Evolutionary conservation across 2,113 vertebrate species (phyloP), one percentile per base, ranked within the genome.

Genomic region (Mustela nigripes): DNA sequence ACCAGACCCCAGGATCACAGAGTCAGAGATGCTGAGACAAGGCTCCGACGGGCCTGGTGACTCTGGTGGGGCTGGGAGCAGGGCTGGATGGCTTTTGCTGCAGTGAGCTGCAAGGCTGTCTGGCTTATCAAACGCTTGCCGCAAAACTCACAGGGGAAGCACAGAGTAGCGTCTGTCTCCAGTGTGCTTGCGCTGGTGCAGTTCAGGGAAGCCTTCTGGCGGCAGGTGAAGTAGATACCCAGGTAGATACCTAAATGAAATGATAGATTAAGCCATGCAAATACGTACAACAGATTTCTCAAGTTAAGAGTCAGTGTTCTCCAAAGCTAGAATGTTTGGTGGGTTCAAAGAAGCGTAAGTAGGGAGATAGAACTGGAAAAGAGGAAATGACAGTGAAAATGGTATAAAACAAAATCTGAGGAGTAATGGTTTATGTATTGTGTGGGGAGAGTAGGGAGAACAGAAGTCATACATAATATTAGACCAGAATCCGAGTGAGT

Each of bases 151-250:
- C 99, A 99, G 3, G 99, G 98, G 94, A 99, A 99, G 39, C 94
- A 99, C 97, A 99, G 99, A 48, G 95, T 96, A 65, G 99, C 94
- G 24, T 98, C 99, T 0, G 98, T 99, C 4, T 99, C 98, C 0
- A 42, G 99, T 98, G 0, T 99, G 99, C 67, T 99, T 99, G 76
- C 98, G 98, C 98, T 99, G 99, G 98, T 99, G 99, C 99, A 99
- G 96, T 99, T 99, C 56, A 99, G 98, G 33, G 99, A 99, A 11
- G 99, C 99, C 82, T 99, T 99, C 78, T 99, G 99, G 58, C 99
- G 98, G 94, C 99, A 99, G 73, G 99, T 99, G 94, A 99, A 99
- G 42, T 42, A 42, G 42, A 42, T 42, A 42, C 42, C 42, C 42
- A 42, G 81, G 45, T 81, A 87, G 39, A 80, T 7, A 67, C 9